Base-by-base conservation (phyloP, 2,888 invertebrate genomes). In the Aphodius granarius region DNA sequence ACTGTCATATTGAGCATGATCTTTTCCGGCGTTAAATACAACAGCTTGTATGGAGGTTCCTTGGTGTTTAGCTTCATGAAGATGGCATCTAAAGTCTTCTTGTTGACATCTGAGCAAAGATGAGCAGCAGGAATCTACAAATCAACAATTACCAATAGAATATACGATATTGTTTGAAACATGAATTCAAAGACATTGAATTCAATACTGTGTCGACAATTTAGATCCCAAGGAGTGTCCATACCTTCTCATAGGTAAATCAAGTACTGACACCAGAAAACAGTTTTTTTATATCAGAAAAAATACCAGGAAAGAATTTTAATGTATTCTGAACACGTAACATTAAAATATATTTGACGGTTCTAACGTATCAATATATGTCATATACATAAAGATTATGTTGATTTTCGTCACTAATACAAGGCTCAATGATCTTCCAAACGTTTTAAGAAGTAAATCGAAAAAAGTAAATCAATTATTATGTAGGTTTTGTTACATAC, bases 21-120 rank as follows among this genome's bases (percentile, higher is more conserved):
- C 89, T 98, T 99, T 88, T 99, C 99, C 0, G 99, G 99, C 0
- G 99, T 99, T 3, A 98, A 94, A 87, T 99, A 99, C 0, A 99
- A 88, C 75, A 99, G 89, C 85, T 97, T 97, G 9, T 97, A 87
- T 3, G 88, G 89, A 5, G 93, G 93, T 77, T 92, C 92, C n/a
- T 89, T 89, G 79, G 91, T 89, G 2, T 92, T 90, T 77, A 98
- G 87, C 84, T 94, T 93, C 77, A 90, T 89, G 85, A 95, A 96
- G 78, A 98, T 91, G 16, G 89, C 88, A 81, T 93, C 92, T 0
- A 90, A 88, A 20, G 93, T 92, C 0, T 88, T 87, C 17, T 89
- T 83, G 0, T 91, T 89, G 63, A 94, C 88, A 76, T 95, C 94
- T 0, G 97, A 93, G 0, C 96, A 95, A 78, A 98, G 87, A 82